phyloP scores from a whole-genome alignment of 2,888 invertebrate genomes.

The Piscicola geometra region DNA sequence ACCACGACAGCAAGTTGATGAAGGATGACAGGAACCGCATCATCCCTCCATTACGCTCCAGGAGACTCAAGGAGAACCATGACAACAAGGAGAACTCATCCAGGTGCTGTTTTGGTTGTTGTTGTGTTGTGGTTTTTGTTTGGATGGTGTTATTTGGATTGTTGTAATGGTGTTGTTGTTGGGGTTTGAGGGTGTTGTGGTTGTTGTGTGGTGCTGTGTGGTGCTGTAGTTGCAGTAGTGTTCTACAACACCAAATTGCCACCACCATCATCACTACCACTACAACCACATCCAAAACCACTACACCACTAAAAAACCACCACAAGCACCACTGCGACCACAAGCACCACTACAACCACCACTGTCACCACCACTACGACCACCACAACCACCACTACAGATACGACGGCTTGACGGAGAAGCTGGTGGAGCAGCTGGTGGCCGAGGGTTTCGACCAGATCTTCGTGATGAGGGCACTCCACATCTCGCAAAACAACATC shows the following conservation, averaged over 20 bases:
- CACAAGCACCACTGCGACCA: background rate
- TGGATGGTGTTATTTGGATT: background rate
- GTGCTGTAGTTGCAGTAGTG: too few species aligned
- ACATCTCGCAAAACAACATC: conserved; percentile 85
- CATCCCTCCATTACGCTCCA: conserved; percentile 36
- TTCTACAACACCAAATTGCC: too few species aligned
- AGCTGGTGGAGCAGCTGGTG: conserved; percentile 75
- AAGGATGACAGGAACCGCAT: conserved; percentile 34
- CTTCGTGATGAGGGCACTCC: conserved; percentile 81
- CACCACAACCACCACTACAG: conserved; percentile 25
- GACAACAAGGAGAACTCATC: conserved; percentile 53
- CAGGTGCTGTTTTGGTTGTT: conserved; percentile 20
- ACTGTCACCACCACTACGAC: conserved; percentile 5
- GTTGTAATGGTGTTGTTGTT: background rate
- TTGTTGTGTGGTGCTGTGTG: background rate
- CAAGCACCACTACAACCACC: background rate
- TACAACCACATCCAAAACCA: background rate
- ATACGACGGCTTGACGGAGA: conserved; percentile 49
- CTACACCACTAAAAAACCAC: too few species aligned
- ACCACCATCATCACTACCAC: background rate
- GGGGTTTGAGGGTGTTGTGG: background rate
- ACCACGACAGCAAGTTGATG: conserved; percentile 23
- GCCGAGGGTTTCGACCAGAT: conserved; percentile 85
- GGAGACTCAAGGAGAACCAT: conserved; percentile 48
- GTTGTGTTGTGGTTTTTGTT: too few species aligned